Base-by-base conservation (phyloP, 2,113 vertebrate genomes). In the Delphinus delphis region DNA sequence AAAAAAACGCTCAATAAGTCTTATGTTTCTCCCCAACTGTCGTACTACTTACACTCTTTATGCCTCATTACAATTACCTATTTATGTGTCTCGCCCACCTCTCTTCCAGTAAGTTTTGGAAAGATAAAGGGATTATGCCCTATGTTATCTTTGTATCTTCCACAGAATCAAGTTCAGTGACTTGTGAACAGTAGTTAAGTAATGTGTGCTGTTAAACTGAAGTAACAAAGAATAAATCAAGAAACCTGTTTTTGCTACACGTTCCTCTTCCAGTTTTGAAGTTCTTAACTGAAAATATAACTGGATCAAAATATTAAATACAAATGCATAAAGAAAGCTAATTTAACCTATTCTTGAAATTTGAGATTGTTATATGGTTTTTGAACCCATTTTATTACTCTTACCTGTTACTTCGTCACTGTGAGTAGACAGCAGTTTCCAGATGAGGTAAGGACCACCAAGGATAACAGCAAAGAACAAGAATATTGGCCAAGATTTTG, bases 401-500 rank as follows among this genome's bases (percentile, higher is more conserved):
- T 98, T 98, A 99, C 99, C 99, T 93, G 94, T 98, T 95, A 99
- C 98, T 94, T 99, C 99, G 0, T 99, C 95, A 58, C 71, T 98
- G 71, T 99, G 96, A 0, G 98, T 98, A 79, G 99, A 99, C 6
- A 99, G 98, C 82, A 99, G 99, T 95, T 99, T 99, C 99, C 99
- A 99, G 95, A 99, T 99, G 81, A 99, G 99, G 96, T 99, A 99
- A 15, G 99, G 99, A 73, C 99, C 99, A 11, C 99, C 99, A 80
- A 99, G 94, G 60, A 99, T 98, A 11, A 99, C 99, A n/a, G 99
- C 99, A 89, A 99, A 99, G 96, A 99, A 99, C 88, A 99, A 95
- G 97, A 99, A 99, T 98, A 99, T 99, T 13, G 99, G 99, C 99
- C 99, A 99, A 33, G 99, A 99, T 97, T 99, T 99, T 14, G 99